Base-by-base conservation (phyloP, 2,888 invertebrate genomes). In the Trissolcus brochymenae region DNA sequence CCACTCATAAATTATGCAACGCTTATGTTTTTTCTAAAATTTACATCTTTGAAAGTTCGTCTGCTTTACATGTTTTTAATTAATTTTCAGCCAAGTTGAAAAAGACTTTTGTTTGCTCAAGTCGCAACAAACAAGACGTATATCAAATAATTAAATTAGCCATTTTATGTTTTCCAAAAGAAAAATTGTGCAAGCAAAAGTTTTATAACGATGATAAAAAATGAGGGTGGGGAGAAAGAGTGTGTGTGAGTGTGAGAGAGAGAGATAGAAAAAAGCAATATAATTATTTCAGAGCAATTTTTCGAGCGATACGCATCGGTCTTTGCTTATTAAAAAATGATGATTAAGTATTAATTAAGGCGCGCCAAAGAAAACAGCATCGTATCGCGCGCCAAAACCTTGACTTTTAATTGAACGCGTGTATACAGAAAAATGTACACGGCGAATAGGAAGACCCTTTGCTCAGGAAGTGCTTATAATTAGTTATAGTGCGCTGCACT, bases 401-500 rank as follows among this genome's bases (percentile, higher is more conserved):
- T 78, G 74, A 71, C 70, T 78, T 78, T 74, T 78, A 78, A 78
- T 78, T 78, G 78, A 78, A 60, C 78, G 73, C 68, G 61, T 56
- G 71, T 59, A 56, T 76, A 66, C 56, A 71, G 77, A 68, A 72
- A 77, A 77, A 77, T 72, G 53, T 61, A 65, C 56, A 68, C 78
- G 51, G 66, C 46, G 71, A 74, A 78, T 78, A 74, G 78, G 67
- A 74, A 78, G 78, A 57, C 74, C 78, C 78, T 78, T 78, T 74
- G 56, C 70, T 67, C 71, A 76, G 72, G 75, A 75, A 76, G 72
- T 75, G 77, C 75, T 80, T 79, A 84, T 87, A 88, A 88, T 88
- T 88, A 87, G 88, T 88, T 88, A 88, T 88, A 88, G 88, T 87
- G 87, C 85, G 84, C 85, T 88, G 88, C 86, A 87, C 87, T 88